Percentiles rank a stretch among this genome's conserved stretches.
Evolutionary conservation across 2,888 invertebrate genomes (phyloP).

Genomic region (Rotaria socialis): DNA sequence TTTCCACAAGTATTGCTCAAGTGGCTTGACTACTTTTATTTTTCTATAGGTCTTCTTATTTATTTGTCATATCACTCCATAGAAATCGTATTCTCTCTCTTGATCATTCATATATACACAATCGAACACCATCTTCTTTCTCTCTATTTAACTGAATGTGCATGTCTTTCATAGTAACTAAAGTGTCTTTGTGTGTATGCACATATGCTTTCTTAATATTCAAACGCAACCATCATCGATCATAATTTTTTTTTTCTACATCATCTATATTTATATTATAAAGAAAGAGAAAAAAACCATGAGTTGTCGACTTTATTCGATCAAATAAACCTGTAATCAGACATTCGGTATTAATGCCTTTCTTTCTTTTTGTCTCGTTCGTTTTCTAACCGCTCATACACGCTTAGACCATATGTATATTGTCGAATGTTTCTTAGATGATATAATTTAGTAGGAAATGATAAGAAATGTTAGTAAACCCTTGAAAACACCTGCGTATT

Average conservation of each 20-base stretch:
- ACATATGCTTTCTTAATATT: neutral
- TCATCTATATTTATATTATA: neutral
- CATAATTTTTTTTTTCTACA: neutral
- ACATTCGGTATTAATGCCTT: neutral
- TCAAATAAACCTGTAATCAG: neutral
- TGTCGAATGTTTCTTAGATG: neutral
- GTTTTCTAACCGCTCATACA: neutral
- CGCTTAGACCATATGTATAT: neutral
- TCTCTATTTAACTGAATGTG: neutral
- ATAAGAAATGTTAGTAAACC: neutral
- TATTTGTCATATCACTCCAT: neutral
- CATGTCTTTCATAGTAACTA: neutral
- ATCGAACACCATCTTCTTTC: neutral
- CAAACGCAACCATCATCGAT: neutral
- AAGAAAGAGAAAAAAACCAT: neutral
- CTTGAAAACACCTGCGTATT: neutral
- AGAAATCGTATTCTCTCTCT: no score
- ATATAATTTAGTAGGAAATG: neutral
- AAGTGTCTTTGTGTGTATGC: neutral
- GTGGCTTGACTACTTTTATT: no score
- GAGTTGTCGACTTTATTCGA: neutral
- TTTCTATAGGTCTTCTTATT: neutral
- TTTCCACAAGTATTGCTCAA: no score
- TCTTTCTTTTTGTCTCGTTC: neutral
- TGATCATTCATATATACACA: neutral